phyloP scores from a whole-genome alignment of 2,113 vertebrate species.

The Mormyrus iriodes region DNA sequence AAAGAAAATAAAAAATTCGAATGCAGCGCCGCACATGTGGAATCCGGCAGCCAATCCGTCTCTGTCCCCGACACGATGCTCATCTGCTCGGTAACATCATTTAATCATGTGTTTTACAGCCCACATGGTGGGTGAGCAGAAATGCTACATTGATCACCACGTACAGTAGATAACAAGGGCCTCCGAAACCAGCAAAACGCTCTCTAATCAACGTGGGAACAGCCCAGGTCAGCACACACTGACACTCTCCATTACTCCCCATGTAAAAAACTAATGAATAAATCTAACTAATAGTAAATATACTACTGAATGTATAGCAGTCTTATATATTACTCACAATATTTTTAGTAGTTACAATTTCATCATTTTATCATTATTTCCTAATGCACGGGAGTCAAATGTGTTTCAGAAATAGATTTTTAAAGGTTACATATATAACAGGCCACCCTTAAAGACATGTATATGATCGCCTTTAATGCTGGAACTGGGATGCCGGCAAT shows the following conservation, averaged over 20 bases:
- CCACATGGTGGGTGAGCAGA: not conserved
- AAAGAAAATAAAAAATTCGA: slow-evolving; percentile 5
- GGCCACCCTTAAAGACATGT: not conserved
- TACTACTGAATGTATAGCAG: not conserved
- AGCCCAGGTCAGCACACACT: not conserved
- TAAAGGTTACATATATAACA: not conserved
- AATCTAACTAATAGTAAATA: not conserved
- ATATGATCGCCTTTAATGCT: not conserved
- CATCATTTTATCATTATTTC: not conserved
- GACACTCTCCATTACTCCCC: not conserved
- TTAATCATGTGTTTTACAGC: slow-evolving; percentile 28
- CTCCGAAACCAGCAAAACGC: not conserved
- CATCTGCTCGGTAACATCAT: slow-evolving; percentile 51
- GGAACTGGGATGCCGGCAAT: not conserved
- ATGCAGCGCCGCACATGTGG: slow-evolving; percentile 32
- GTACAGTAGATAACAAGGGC: slow-evolving; percentile 16
- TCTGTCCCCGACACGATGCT: slow-evolving; percentile 46
- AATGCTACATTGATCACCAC: not conserved
- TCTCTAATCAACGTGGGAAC: slow-evolving; percentile 11
- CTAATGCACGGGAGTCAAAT: not conserved
- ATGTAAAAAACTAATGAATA: not conserved
- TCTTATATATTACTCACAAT: not conserved
- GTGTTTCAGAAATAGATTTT: not conserved
- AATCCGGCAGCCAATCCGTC: slow-evolving; percentile 46
- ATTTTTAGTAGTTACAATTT: not conserved